Base-by-base conservation (phyloP, 1,140 invertebrate species). In the Eufriesea mexicana region DNA sequence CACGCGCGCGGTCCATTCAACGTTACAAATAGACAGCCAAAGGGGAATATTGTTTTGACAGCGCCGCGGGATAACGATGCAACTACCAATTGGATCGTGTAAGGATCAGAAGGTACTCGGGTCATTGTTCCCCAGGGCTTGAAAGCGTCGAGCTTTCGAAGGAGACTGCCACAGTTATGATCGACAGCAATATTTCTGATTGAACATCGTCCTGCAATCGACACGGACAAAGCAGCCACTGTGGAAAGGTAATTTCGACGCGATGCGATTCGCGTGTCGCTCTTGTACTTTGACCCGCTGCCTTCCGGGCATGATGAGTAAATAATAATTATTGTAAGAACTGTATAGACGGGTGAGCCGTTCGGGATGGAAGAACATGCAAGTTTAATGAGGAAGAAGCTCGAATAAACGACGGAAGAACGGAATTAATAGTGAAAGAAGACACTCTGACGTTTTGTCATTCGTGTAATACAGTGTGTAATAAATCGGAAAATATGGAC, bases 171-270 rank as follows among this genome's bases (percentile, higher is more conserved):
- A n/a, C 28, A 54, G 47, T 42, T 45, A 54, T 47, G 70, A 73
- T 80, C 49, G 78, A 74, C 70, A 72, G 78, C 78, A 79, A 80
- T 80, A 80, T 80, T 80, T 74, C 59, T 73, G 78, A 80, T 80
- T 62, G 70, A 64, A 47, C 78, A 51, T 80, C 70, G 78, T 28
- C 47, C 47, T 54, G 59, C 35, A 28, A 80, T 80, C 78, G 78
- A 80, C 59, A 18, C 12, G 70, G 20, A 64, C 57, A 73, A 45
- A 80, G 23, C 47, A 59, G 20, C 14, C 8, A n/a, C 42, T n/a
- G 55, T 10, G 35, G 45, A 54, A 59, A 54, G 47, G 49, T 74
- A 73, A 74, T 80, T 80, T 28, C 59, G 35, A 20, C 23, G 25
- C 78, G 77, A 47, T n/a, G 8, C 42, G 55, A 59, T 45, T 54